Percentiles rank a stretch among this genome's conserved stretches.
Evolutionary conservation across 2,797 vertebrate genomes (phyloP).

Genomic region (Anableps anableps): DNA sequence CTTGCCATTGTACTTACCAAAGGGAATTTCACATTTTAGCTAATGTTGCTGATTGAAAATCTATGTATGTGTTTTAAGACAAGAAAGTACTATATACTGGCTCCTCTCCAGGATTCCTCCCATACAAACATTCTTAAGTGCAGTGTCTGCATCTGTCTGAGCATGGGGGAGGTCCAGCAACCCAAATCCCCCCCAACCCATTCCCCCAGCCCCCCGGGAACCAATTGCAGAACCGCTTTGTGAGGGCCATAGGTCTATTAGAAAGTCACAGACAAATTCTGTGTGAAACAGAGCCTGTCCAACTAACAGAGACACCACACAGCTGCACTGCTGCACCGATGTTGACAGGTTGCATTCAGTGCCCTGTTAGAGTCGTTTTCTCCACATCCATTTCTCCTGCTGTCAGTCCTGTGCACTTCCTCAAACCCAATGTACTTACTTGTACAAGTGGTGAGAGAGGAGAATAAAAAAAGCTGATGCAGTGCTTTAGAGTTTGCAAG

Average conservation of each 20-base stretch:
- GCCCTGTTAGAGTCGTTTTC: conserved; percentile 24
- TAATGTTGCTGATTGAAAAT: background rate
- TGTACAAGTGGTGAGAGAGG: conserved; percentile 16
- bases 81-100: conserved; percentile 21
- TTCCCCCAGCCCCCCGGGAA: conserved; percentile 48
- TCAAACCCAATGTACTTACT: conserved; percentile 27
- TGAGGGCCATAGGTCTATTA: conserved; percentile 66
- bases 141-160: conserved; percentile 54
- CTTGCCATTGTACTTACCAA: background rate
- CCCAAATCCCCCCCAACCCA: conserved; percentile 23
- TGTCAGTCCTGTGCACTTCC: conserved; percentile 24
- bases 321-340: conserved; percentile 74
- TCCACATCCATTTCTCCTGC: conserved; percentile 24
- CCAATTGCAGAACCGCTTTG: conserved; percentile 63
- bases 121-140: conserved; percentile 40
- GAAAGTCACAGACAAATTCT: conserved; percentile 72
- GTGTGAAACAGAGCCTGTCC: conserved; percentile 75
- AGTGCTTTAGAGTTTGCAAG: conserved; percentile 8
- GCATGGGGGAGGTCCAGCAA: conserved; percentile 64
- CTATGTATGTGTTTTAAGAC: conserved; percentile 12
- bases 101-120: conserved; percentile 14
- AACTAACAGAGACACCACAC: conserved; percentile 80
- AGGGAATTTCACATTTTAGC: background rate
- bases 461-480: conserved; percentile 17
- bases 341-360: conserved; percentile 56